Conservation (phyloP, 2,888 invertebrate genomes). For the Troilus luridus region DNA sequence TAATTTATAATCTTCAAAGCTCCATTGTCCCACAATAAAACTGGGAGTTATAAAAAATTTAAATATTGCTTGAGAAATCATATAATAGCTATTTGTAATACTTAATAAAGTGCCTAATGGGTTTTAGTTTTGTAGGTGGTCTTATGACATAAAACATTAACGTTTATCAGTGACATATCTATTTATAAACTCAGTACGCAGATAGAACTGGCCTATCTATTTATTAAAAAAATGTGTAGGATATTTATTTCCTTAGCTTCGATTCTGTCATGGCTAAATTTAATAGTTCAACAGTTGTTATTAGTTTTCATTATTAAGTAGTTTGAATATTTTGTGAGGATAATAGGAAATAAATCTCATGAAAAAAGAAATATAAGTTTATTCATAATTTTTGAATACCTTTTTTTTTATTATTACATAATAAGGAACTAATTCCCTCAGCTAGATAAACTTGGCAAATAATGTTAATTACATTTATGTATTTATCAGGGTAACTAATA, state of each 20-base stretch:
- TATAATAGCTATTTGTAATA: too few species aligned
- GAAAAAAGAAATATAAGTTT: constrained; percentile 38
- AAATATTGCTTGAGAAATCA: too few species aligned
- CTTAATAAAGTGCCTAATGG: too few species aligned
- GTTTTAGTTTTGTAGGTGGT: too few species aligned
- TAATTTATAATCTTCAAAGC: too few species aligned
- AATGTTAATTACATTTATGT: constrained; percentile 38
- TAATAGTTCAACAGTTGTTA: neutral
- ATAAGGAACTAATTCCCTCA: constrained; percentile 14
- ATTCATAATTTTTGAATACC: constrained; percentile 38
- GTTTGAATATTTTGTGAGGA: neutral
- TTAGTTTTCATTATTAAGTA: neutral
- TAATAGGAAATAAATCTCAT: constrained; percentile 6
- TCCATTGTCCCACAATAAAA: too few species aligned
- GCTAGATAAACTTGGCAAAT: constrained; percentile 45
- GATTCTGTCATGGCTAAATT: neutral
- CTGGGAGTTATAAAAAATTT: too few species aligned
- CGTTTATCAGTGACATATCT: too few species aligned
- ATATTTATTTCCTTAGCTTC: neutral
- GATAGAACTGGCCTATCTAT: too few species aligned
- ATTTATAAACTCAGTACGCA: too few species aligned
- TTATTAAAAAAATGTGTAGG: neutral
- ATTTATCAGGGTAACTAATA: constrained; percentile 39
- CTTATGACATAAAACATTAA: too few species aligned
- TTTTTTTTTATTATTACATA: constrained; percentile 1